Conservation (phyloP, 2,797 vertebrate species). For the Sorex maritimensis region DNA sequence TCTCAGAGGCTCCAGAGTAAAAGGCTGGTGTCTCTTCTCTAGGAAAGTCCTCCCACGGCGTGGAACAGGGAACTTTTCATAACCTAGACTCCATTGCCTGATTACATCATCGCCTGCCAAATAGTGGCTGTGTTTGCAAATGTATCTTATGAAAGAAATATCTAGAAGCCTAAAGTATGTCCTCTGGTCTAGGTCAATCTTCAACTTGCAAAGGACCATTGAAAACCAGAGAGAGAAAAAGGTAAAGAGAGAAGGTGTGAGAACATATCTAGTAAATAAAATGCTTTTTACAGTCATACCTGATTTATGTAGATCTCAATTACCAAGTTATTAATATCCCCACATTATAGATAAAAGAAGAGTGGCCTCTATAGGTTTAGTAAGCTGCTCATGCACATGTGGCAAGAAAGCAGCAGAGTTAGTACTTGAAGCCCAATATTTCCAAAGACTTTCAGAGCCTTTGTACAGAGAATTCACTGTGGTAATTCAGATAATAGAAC, state of each 20-base stretch:
- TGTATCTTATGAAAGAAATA: background rate
- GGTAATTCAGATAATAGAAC: constrained; percentile 35
- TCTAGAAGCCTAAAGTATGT: background rate
- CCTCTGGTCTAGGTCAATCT: background rate
- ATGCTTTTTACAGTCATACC: background rate
- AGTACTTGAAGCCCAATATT: background rate
- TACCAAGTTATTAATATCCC: background rate
- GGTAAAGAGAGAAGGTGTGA: too few species aligned
- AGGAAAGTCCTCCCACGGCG: background rate
- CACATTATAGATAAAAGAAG: background rate
- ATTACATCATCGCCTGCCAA: too few species aligned
- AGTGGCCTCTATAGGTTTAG: background rate
- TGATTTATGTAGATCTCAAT: background rate
- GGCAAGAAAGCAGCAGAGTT: background rate
- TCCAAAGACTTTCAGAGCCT: constrained; percentile 19
- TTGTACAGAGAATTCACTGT: background rate
- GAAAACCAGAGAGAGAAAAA: background rate
- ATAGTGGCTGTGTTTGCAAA: background rate
- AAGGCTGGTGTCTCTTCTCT: background rate
- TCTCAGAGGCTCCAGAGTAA: background rate
- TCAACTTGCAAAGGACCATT: constrained; percentile 13
- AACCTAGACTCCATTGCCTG: background rate
- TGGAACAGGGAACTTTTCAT: background rate
- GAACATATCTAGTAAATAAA: constrained; percentile 23
- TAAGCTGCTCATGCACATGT: background rate